Conservation (phyloP, 2,888 invertebrate genomes). For the Tetragonula carbonaria region DNA sequence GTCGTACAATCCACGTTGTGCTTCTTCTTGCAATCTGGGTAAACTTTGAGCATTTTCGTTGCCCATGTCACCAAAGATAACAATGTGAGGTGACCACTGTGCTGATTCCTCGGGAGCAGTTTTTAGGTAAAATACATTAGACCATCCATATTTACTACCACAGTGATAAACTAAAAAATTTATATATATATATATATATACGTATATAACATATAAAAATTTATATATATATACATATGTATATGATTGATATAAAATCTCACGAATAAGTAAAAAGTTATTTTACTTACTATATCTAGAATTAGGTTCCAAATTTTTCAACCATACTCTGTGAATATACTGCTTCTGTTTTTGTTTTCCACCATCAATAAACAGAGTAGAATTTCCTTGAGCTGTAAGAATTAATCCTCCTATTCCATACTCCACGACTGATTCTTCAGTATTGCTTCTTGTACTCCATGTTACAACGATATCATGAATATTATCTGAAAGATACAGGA, state of each 20-base stretch:
- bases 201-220: background rate
- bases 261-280: background rate
- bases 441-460: conserved; percentile 91
- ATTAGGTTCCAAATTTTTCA: conserved; percentile 87
- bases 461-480: conserved; percentile 90
- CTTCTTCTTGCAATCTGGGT: conserved; percentile 92
- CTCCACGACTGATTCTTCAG: conserved; percentile 89
- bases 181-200: conserved; percentile 27
- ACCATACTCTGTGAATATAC: conserved; percentile 91
- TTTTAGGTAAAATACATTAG: conserved; percentile 90
- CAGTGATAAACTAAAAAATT: conserved; percentile 89
- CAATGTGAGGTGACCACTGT: conserved; percentile 92
- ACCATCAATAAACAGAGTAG: conserved; percentile 90
- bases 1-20: conserved; percentile 92
- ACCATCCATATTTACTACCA: conserved; percentile 93
- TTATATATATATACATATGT: conserved; percentile 19
- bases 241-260: background rate
- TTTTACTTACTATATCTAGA: conserved; percentile 87
- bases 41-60: conserved; percentile 95
- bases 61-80: conserved; percentile 97
- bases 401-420: conserved; percentile 89
- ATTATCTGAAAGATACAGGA: conserved; percentile 84
- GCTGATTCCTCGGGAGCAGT: conserved; percentile 88
- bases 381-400: conserved; percentile 85
- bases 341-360: conserved; percentile 87